These are phyloP conservation scores for Andrena praecox DNA, from an alignment of 2,888 invertebrate species.

Conservation along the genomic window DNA sequence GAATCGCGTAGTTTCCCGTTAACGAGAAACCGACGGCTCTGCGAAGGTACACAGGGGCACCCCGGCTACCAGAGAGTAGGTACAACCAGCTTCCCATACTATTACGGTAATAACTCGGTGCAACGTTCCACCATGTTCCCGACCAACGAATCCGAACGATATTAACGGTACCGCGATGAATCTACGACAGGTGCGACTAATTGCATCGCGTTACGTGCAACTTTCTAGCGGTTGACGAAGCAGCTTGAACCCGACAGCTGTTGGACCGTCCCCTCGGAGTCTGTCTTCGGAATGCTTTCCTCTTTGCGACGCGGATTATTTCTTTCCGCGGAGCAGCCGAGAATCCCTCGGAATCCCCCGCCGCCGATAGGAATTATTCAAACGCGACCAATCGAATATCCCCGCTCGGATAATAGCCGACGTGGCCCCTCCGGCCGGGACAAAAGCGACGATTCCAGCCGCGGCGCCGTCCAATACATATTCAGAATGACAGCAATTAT, in stretches of 20 bases:
- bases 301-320: too few species aligned
- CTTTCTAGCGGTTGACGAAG: constrained; percentile 6
- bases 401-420: constrained; percentile 6
- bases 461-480: constrained; percentile 44
- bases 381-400: constrained; percentile 46
- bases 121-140: constrained; percentile 29
- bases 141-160: constrained; percentile 38
- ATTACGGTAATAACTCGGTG: constrained; percentile 51
- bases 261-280: neutral
- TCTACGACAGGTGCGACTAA: constrained; percentile 61
- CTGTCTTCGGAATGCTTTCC: too few species aligned
- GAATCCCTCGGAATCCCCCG: neutral
- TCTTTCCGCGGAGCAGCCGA: neutral
- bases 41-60: neutral
- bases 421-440: neutral
- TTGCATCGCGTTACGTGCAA: constrained; percentile 32
- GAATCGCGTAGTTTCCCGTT: constrained; percentile 20
- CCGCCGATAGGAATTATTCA: neutral
- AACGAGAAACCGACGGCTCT: neutral
- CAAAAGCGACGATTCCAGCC: neutral
- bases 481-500: constrained; percentile 60
- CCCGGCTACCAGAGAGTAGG: too few species aligned
- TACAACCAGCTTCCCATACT: constrained; percentile 14
- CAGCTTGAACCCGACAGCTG: neutral
- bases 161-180: constrained; percentile 50